Base-by-base conservation (phyloP, 2,888 invertebrate species). In the Sericinus montela region DNA sequence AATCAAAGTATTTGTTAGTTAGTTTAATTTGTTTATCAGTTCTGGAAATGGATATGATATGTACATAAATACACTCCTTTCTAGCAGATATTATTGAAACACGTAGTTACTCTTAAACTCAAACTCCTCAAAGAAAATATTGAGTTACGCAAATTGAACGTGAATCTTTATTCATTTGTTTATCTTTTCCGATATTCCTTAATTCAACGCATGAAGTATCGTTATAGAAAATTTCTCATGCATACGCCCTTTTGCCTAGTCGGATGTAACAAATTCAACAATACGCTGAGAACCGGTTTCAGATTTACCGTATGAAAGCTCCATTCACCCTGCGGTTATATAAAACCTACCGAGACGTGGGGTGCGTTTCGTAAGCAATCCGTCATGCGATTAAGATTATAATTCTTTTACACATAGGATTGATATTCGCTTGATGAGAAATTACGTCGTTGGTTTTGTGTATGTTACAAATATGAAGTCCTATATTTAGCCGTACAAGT, bases 401-500 rank as follows among this genome's bases (percentile, higher is more conserved):
- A 47, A 35, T 47, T 14, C 4, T 29, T n/a, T 19, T 10, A 2
- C 2, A n/a, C n/a, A 29, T 42, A 50, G 40, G 48, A 34, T 15
- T 16, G 35, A 35, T 28, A 43, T 36, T 53, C 14, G 34, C 14
- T 11, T 50, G 42, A 45, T 15, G 13, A 28, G 1, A 11, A 35
- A 7, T 15, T 14, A 11, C 19, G 13, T 34, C 13, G 32, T 14
- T 10, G 23, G 15, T 34, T 16, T 28, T 9, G 11, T 14, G 16
- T 34, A 15, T 14, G 15, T 6, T 19, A 48, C 47, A 29, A 45
- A 51, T 45, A 5, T 19, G 19, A 19, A 19, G 5, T 2, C 19
- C 51, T 58, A 58, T 54, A 58, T 56, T 57, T 57, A 56, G 53
- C 49, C 54, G 55, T n/a, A 57, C 62, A 60, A 54, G 65, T 55